Evolutionary conservation across 2,888 invertebrate species (phyloP), one percentile per base, ranked within the genome.

Genomic region (Agrochola litura): DNA sequence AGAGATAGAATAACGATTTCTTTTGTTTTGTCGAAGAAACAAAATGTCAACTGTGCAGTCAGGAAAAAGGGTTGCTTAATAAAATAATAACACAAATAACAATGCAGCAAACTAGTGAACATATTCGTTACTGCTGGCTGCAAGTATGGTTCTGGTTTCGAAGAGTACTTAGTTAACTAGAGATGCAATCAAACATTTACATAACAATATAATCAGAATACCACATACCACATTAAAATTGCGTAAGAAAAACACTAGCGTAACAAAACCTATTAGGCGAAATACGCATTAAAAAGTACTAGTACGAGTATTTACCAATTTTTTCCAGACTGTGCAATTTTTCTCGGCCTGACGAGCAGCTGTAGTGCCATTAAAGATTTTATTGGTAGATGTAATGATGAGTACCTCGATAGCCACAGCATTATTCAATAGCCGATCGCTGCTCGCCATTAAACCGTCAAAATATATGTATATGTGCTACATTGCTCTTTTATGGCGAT

Each of bases 351-450:
- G 72, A 68, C 52, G 77, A 43, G 81, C 46, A 87, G 49, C 12
- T 8, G 52, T 65, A 81, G 75, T 82, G 66, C 86, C 81, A 88
- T 86, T 86, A 83, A 88, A 86, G 73, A 85, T 88, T 87, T 90
- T 86, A 89, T 87, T 88, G 83, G 83, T 67, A 77, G 82, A 80
- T 83, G 83, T 86, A 86, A 79, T 72, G 85, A 84, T 84, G 86
- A 81, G 84, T 86, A 75, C 82, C 37, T 77, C 77, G 76, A 87
- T 79, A 80, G 85, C 77, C 60, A 52, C 61, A 64, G 81, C 76
- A 63, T 77, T 77, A 73, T 85, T 83, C 76, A 85, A 87, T 83
- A 85, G 75, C 19, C 77, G 56, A 77, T 77, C 68, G 58, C 56
- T 75, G 70, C 2, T 41, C 43, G 65, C 77, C 58, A 75, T 84